phyloP scores from a whole-genome alignment of 2,113 vertebrate species.

The Pseudorhombus dupliciocellatus region DNA sequence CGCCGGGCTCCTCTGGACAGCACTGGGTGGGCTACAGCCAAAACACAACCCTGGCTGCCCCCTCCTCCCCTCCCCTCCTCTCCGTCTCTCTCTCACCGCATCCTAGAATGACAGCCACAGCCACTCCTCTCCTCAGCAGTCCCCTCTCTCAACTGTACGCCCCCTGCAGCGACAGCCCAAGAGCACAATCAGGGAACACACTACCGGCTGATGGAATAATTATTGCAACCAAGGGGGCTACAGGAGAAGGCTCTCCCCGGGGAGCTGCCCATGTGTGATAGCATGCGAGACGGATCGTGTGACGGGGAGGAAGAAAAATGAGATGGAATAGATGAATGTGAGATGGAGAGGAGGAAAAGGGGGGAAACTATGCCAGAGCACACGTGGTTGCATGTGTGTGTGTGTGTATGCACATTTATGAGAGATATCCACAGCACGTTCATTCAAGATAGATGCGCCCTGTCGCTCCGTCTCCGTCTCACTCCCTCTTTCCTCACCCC shows the following conservation, averaged over 20 bases:
- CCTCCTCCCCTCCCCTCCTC: background rate
- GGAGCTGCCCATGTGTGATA: conserved; percentile 78
- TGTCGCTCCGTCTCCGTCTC: conserved; percentile 18
- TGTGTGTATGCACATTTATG: conserved; percentile 49
- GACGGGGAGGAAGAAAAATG: conserved; percentile 50
- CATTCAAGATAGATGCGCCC: conserved; percentile 52
- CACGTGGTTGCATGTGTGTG: conserved; percentile 51
- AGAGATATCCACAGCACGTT: conserved; percentile 49
- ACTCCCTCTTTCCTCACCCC: conserved; percentile 31
- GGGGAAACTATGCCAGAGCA: conserved; percentile 28
- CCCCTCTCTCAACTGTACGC: conserved; percentile 57
- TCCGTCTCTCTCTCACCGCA: conserved; percentile 11
- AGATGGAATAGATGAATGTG: conserved; percentile 71
- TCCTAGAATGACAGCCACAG: conserved; percentile 79
- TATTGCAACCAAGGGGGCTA: conserved; percentile 84
- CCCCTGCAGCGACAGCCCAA: conserved; percentile 83
- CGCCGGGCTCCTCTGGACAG: conserved; percentile 63
- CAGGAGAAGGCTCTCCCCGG: conserved; percentile 76
- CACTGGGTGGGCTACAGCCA: conserved; percentile 62
- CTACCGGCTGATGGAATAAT: conserved; percentile 89
- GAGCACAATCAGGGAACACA: conserved; percentile 87
- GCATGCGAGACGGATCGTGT: conserved; percentile 71
- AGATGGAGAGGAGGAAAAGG: conserved; percentile 54
- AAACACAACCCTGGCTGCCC: conserved; percentile 40
- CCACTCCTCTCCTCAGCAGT: conserved; percentile 38